Conservation (phyloP, 2,797 vertebrate species). For the Pogonophryne albipinna region DNA sequence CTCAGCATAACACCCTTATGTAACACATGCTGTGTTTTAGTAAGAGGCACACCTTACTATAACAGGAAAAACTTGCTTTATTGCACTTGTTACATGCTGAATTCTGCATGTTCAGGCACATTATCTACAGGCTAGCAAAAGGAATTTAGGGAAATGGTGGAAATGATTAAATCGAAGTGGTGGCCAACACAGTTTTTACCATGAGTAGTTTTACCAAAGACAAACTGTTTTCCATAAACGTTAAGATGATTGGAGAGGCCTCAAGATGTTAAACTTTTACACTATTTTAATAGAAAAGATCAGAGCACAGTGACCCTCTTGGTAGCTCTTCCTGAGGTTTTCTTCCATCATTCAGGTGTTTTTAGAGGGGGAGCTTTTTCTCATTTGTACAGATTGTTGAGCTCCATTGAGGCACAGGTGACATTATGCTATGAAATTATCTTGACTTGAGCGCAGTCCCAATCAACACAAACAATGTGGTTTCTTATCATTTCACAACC, state of each 20-base stretch:
- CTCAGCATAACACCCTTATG: not conserved
- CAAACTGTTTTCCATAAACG: not conserved
- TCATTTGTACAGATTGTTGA: slow-evolving; percentile 1
- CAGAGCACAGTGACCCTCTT: not conserved
- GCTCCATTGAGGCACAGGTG: not conserved
- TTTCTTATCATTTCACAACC: not conserved
- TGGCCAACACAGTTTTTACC: not conserved
- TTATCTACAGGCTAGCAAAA: not conserved
- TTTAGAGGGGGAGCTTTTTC: not conserved
- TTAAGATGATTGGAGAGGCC: not conserved
- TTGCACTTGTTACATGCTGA: not conserved
- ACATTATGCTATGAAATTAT: not conserved
- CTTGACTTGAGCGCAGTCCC: not conserved
- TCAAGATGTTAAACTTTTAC: not conserved
- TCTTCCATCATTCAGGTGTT: not conserved
- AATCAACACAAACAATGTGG: not conserved
- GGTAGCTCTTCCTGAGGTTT: not conserved
- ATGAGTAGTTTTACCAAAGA: not conserved
- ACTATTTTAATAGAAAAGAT: slow-evolving; percentile 1
- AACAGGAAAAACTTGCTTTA: slow-evolving; percentile 14
- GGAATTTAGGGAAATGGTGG: not conserved
- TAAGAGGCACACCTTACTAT: not conserved
- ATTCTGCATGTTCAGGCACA: slow-evolving; percentile 8
- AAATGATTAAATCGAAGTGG: not conserved
- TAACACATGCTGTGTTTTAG: not conserved